Conservation (phyloP, 2,888 invertebrate genomes). For the Carabus problematicus region DNA sequence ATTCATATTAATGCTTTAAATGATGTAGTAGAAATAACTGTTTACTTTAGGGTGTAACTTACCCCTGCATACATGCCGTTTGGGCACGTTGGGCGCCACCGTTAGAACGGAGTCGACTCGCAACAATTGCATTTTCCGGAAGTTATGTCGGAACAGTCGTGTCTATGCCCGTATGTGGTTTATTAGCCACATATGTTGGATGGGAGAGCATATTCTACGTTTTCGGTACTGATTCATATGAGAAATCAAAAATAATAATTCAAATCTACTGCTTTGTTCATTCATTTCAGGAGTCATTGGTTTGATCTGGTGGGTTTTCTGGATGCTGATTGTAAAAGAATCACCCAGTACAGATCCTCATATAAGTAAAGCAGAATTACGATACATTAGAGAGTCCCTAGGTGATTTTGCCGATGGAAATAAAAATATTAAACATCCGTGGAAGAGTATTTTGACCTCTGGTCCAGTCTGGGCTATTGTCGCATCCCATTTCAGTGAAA, state of each 20-base stretch:
- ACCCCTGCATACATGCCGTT: slow-evolving; percentile 82
- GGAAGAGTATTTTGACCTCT: slow-evolving; percentile 78
- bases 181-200: slow-evolving; percentile 74
- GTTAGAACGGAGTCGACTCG: slow-evolving; percentile 77
- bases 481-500: slow-evolving; percentile 84
- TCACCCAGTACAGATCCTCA: slow-evolving; percentile 77
- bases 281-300: slow-evolving; percentile 67
- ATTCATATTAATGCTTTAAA: slow-evolving; percentile 52
- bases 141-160: slow-evolving; percentile 86
- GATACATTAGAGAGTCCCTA: slow-evolving; percentile 72
- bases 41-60: slow-evolving; percentile 71
- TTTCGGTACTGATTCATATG: slow-evolving; percentile 64
- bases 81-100: slow-evolving; percentile 87
- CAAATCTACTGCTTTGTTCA: background rate
- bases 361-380: slow-evolving; percentile 75
- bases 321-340: slow-evolving; percentile 76
- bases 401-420: slow-evolving; percentile 61
- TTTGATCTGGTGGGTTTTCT: slow-evolving; percentile 73
- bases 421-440: slow-evolving; percentile 70
- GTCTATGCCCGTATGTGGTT: slow-evolving; percentile 79
- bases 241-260: background rate
- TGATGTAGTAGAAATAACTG: slow-evolving; percentile 53
- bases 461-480: slow-evolving; percentile 84
- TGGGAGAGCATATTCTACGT: slow-evolving; percentile 87
- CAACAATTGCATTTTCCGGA: slow-evolving; percentile 85